A percentile compares a stretch with the other conserved stretches of the same genome.
These are phyloP conservation scores for Chroicocephalus ridibundus DNA, from an alignment of 2,113 vertebrate species.

Conservation along the genomic window DNA sequence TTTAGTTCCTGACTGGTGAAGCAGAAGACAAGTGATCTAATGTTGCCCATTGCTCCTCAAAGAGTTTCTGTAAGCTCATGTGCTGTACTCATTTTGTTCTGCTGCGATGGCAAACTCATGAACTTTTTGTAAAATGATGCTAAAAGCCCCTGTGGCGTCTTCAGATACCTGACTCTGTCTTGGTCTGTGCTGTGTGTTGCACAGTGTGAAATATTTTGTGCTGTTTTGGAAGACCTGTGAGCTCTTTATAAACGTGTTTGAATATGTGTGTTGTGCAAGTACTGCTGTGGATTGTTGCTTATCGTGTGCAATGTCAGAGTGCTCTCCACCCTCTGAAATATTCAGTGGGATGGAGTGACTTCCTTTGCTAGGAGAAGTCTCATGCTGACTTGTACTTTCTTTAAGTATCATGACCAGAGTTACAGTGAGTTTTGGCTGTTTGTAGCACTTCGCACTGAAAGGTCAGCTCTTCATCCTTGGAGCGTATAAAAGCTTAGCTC, in stretches of 20 bases:
- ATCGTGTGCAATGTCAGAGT: background rate
- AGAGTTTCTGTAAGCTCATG: background rate
- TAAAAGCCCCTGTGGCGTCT: background rate
- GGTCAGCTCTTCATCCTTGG: background rate
- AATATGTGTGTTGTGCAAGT: background rate
- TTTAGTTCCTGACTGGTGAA: background rate
- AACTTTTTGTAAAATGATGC: background rate
- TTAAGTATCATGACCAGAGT: background rate
- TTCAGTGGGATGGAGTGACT: background rate
- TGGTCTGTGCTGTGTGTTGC: background rate
- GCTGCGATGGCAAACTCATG: background rate
- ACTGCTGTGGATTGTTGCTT: background rate
- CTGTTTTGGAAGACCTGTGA: background rate
- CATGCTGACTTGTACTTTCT: background rate
- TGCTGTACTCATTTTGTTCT: background rate
- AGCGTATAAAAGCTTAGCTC: background rate
- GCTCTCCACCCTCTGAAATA: background rate
- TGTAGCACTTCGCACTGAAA: background rate
- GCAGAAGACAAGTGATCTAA: background rate
- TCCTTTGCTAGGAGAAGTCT: background rate
- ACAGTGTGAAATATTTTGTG: background rate
- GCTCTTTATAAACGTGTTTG: background rate
- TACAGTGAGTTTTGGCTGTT: constrained; percentile 9
- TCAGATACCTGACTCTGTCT: background rate
- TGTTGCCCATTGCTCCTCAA: background rate